phyloP scores from a whole-genome alignment of 1,140 invertebrate genomes.

The Cardiocondyla obscurior region DNA sequence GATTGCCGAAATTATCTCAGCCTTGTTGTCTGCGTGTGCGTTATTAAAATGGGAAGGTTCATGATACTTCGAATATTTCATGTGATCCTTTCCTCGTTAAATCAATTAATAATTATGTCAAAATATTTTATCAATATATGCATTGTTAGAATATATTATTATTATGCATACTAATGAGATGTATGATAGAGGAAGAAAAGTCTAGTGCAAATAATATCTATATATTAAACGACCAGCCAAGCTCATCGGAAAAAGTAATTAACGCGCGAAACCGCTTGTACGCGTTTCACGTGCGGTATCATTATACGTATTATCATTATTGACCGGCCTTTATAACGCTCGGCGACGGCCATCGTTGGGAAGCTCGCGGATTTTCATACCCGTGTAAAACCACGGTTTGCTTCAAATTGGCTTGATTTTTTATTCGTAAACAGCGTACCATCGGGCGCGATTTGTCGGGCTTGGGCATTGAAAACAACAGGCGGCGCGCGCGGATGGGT shows the following conservation, averaged over 20 bases:
- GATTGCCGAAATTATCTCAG: neutral
- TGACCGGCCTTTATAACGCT: slow-evolving; percentile 26
- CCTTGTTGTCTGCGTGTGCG: neutral
- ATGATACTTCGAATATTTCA: too few relatives aligned
- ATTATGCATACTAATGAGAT: neutral
- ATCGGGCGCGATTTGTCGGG: slow-evolving; percentile 21
- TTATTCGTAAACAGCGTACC: slow-evolving; percentile 54
- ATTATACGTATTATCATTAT: slow-evolving; percentile 23
- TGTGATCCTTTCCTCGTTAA: neutral
- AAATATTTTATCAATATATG: neutral
- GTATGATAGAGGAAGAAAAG: neutral
- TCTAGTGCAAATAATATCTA: slow-evolving; percentile 18
- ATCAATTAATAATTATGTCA: neutral
- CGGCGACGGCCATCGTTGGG: neutral
- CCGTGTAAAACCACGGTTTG: slow-evolving; percentile 47
- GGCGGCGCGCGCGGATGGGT: neutral
- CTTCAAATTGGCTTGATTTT: slow-evolving; percentile 55
- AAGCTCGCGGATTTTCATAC: slow-evolving; percentile 13
- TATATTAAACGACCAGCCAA: neutral
- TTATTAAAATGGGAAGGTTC: neutral
- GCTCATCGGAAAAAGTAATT: slow-evolving; percentile 46
- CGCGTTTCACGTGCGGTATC: slow-evolving; percentile 15
- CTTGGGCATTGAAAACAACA: slow-evolving; percentile 37
- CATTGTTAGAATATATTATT: neutral
- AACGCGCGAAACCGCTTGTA: neutral